Base-by-base conservation (phyloP, 2,797 vertebrate genomes). In the Distichodus sexfasciatus region DNA sequence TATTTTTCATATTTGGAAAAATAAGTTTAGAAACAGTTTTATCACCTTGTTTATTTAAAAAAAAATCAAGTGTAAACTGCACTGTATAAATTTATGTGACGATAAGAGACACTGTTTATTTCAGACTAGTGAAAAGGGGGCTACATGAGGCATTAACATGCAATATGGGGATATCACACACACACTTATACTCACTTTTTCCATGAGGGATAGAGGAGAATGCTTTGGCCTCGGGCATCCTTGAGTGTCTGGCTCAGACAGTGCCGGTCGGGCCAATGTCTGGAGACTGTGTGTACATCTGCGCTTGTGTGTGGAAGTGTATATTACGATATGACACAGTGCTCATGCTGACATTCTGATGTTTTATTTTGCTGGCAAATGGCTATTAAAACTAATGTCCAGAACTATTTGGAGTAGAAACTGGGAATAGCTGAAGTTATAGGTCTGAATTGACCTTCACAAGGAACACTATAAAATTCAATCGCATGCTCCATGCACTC, bases 161-260 rank as follows among this genome's bases (percentile, higher is more conserved):
- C 85, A 89, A 85, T 86, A 89, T 83, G 82, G 83, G 85, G 87
- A 87, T 88, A 88, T 89, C 85, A 88, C 71, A 31, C 51, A 31
- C 51, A 88, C 87, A 88, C 77, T 71, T 73, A 79, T 85, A 90
- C 82, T 91, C 89, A 91, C 83, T 84, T 91, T 91, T 91, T 92
- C 89, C 89, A 88, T 89, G 84, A 89, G 86, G 82, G 85, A 83
- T 82, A 89, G 86, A 85, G 83, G 78, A 55, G 72, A 61, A 71
- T 58, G 47, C 54, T 87, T 88, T 90, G 88, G 88, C 87, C 88
- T 84, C 83, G 87, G 88, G 87, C 87, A 82, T 90, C 84, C 84
- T 75, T 82, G 78, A 88, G 85, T 86, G 87, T 89, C 88, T 90
- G 88, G 84, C 86, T 86, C 83, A 87, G 84, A 88, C 87, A 81